Percentiles rank a stretch among this genome's conserved stretches.
These are phyloP conservation scores for Trachelus troglodyta DNA, from an alignment of 2,888 invertebrate genomes.

Conservation along the genomic window DNA sequence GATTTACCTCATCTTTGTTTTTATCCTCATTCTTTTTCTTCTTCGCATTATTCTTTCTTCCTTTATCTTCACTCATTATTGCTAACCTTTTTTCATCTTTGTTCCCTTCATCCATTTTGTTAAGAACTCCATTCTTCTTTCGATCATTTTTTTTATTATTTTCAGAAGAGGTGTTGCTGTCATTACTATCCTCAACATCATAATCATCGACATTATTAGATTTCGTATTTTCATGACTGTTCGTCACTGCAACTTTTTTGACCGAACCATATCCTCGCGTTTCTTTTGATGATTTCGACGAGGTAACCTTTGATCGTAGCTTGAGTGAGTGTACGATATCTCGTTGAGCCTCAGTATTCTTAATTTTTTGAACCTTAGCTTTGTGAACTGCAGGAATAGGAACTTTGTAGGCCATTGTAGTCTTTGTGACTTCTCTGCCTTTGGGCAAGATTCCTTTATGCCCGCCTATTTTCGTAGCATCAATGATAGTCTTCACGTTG, in stretches of 20 bases:
- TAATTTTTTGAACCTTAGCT: constrained; percentile 48
- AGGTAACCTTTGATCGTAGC: not conserved
- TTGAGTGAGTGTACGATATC: not conserved
- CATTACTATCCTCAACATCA: constrained; percentile 18
- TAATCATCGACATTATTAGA: constrained; percentile 13
- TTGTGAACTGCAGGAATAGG: constrained; percentile 62
- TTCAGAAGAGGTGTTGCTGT: constrained; percentile 25
- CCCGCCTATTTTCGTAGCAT: constrained; percentile 60
- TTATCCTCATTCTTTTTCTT: constrained; percentile 19
- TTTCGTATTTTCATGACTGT: constrained; percentile 8
- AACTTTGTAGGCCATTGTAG: constrained; percentile 63
- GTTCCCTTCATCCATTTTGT: not conserved
- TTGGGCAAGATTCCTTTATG: constrained; percentile 62
- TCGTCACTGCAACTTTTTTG: constrained; percentile 5
- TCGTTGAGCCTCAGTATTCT: constrained; percentile 30
- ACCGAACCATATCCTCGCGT: constrained; percentile 35
- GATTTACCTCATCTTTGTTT: not conserved
- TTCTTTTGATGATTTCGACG: constrained; percentile 27
- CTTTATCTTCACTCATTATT: constrained; percentile 12
- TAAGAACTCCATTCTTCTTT: not conserved
- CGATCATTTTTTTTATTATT: constrained; percentile 19
- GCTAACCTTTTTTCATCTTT: not conserved
- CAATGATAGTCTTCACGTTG: constrained; percentile 59
- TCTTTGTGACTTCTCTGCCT: constrained; percentile 59
- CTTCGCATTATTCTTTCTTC: constrained; percentile 22